A percentile compares a stretch with the other conserved stretches of the same genome.
Conservation (phyloP, 2,113 vertebrate species). For the Lagopus leucura region DNA sequence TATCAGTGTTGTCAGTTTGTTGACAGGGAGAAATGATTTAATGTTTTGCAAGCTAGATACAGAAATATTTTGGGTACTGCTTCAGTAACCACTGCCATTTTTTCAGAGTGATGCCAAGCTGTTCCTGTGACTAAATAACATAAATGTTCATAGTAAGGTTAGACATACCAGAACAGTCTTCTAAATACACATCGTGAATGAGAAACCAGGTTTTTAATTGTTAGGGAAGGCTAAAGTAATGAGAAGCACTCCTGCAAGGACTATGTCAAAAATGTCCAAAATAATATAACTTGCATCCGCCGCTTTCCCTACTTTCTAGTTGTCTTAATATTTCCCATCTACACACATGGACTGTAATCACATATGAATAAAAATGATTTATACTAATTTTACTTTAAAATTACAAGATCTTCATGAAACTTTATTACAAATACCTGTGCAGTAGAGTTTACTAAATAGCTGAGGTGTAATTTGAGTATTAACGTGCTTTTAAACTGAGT, state of each 20-base stretch:
- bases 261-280: background rate
- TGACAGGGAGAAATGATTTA: background rate
- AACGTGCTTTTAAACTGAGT: background rate
- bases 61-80: background rate
- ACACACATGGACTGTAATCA: background rate
- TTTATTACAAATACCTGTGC: background rate
- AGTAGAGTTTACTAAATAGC: background rate
- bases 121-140: background rate
- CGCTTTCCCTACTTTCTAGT: background rate
- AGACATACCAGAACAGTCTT: background rate
- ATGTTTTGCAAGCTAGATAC: background rate
- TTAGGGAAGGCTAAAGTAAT: background rate
- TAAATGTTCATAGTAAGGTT: background rate
- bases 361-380: background rate
- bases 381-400: background rate
- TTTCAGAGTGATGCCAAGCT: background rate
- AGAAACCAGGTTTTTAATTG: background rate
- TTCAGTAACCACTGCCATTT: background rate
- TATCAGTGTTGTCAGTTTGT: background rate
- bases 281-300: accelerated
- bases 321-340: background rate
- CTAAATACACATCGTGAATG: background rate
- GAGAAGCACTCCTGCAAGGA: background rate
- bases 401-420: background rate
- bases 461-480: background rate